These are phyloP conservation scores for Nyctalus aviator DNA, from an alignment of 2,797 vertebrate genomes.

Conservation along the genomic window DNA sequence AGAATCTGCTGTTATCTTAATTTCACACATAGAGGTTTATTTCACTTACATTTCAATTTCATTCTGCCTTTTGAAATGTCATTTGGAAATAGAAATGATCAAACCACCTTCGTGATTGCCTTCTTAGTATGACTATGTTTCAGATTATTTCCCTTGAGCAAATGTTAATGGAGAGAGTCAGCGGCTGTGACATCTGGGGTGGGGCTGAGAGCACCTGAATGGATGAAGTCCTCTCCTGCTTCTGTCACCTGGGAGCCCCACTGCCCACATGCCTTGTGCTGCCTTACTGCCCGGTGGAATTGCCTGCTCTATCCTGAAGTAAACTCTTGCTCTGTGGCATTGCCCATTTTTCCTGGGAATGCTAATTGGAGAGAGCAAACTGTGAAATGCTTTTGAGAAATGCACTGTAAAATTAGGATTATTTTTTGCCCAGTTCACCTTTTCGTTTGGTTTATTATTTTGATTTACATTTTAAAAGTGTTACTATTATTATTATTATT, in stretches of 20 bases:
- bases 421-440: slow-evolving; percentile 11
- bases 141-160: slow-evolving; percentile 31
- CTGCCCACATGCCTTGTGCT: accelerated
- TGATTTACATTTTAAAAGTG: slow-evolving; percentile 47
- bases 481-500: not conserved
- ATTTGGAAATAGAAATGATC: slow-evolving; percentile 40
- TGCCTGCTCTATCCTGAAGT: too few species aligned
- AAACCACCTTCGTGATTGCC: slow-evolving; percentile 12
- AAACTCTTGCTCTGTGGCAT: not conserved
- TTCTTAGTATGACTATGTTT: not conserved
- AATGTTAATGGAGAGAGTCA: slow-evolving; percentile 22
- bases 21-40: not conserved
- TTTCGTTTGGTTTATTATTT: slow-evolving; percentile 29
- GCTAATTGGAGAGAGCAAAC: not conserved
- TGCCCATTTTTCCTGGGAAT: not conserved
- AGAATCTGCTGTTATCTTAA: not conserved
- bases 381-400: not conserved
- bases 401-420: not conserved
- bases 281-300: accelerated
- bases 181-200: not conserved
- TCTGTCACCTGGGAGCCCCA: not conserved
- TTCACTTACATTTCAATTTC: slow-evolving; percentile 16
- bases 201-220: not conserved
- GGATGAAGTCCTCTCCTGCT: not conserved
- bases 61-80: slow-evolving; percentile 51